Evolutionary conservation across 2,888 invertebrate species (phyloP).

Genomic region (Sinhomidia bicolor): DNA sequence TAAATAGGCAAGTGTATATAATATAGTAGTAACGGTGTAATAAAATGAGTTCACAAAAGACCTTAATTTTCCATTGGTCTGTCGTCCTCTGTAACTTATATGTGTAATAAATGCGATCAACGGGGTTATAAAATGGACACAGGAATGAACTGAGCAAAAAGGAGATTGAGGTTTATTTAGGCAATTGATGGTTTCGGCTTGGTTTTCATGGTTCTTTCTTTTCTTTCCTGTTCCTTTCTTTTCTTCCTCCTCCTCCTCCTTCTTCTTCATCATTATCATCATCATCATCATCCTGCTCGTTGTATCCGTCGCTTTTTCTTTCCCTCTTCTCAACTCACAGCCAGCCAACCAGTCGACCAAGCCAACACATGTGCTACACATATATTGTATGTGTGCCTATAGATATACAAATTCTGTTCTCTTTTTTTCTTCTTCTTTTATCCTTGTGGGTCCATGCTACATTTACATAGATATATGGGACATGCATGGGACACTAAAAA

Average conservation of each 20-base stretch:
- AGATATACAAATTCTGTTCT: not conserved
- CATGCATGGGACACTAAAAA: conserved; percentile 29
- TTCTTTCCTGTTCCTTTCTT: conserved; percentile 29
- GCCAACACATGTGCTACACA: not conserved
- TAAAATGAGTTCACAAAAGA: conserved; percentile 52
- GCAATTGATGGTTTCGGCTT: conserved; percentile 67
- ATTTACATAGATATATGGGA: conserved; percentile 47
- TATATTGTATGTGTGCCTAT: not conserved
- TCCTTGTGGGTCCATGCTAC: not conserved
- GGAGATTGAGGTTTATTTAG: conserved; percentile 71
- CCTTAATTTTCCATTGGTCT: conserved; percentile 62
- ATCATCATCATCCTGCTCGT: not conserved
- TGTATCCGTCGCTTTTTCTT: not conserved
- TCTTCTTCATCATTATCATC: not conserved
- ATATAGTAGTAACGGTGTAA: conserved; percentile 16
- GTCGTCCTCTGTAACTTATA: conserved; percentile 63
- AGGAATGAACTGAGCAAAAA: conserved; percentile 64
- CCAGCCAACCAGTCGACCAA: not conserved
- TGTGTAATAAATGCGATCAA: conserved; percentile 69
- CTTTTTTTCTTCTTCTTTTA: not conserved
- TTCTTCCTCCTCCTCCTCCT: not conserved
- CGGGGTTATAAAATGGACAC: conserved; percentile 69
- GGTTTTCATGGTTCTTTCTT: conserved; percentile 53
- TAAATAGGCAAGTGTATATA: not conserved
- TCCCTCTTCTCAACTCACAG: not conserved